phyloP scores from a whole-genome alignment of 2,888 invertebrate species.

The Dione vanillae region DNA sequence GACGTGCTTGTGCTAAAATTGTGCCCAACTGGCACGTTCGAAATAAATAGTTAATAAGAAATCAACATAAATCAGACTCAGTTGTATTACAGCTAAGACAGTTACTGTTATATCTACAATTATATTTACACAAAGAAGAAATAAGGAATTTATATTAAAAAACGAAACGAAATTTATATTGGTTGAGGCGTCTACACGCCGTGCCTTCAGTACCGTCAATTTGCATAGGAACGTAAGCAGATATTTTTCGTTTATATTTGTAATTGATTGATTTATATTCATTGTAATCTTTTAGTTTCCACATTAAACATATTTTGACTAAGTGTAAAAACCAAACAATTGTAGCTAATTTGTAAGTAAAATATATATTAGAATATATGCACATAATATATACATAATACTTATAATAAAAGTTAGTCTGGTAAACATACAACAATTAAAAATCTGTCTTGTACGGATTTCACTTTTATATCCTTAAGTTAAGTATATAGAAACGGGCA shows the following conservation, averaged over 20 bases:
- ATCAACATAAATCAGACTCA: background rate
- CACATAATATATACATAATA: no score
- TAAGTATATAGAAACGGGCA: no score
- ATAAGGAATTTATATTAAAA: constrained; percentile 26
- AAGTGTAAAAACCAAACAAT: background rate
- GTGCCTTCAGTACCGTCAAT: constrained; percentile 55
- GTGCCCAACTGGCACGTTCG: no score
- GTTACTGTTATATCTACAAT: background rate
- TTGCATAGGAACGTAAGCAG: constrained; percentile 67
- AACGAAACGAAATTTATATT: constrained; percentile 27
- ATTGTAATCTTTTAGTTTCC: background rate
- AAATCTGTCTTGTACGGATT: no score
- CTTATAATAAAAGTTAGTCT: no score
- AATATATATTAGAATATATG: no score
- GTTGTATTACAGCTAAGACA: background rate
- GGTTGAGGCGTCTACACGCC: constrained; percentile 49
- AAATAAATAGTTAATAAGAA: background rate
- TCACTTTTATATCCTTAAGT: no score
- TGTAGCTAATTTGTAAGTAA: no score
- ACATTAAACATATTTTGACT: background rate
- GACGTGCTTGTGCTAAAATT: no score
- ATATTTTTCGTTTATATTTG: constrained; percentile 52
- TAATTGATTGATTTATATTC: constrained; percentile 5
- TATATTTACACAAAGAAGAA: constrained; percentile 16
- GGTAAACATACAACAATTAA: no score